These are phyloP conservation scores for Tetraneura akinire DNA, from an alignment of 1,140 invertebrate species.

Conservation along the genomic window DNA sequence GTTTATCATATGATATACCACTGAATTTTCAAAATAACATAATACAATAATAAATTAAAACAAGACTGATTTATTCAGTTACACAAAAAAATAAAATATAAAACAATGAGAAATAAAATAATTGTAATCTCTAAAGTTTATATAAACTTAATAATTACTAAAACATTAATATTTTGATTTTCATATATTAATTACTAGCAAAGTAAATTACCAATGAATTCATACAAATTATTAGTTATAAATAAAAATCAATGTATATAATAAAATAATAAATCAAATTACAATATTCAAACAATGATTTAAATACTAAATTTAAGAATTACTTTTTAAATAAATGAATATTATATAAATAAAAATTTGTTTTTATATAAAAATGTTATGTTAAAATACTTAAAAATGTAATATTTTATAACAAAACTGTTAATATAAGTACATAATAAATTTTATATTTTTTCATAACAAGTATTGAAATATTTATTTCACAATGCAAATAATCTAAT, in stretches of 20 bases:
- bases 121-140: not conserved
- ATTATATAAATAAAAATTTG: not conserved
- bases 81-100: slow-evolving; percentile 36
- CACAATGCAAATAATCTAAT: not conserved
- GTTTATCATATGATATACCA: not conserved
- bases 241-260: slow-evolving; percentile 7
- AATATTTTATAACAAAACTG: not conserved
- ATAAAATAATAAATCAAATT: too few species aligned
- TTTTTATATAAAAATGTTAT: too few species aligned
- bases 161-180: slow-evolving; percentile 8
- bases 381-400: too few species aligned
- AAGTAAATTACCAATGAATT: slow-evolving; percentile 5
- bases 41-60: slow-evolving; percentile 36
- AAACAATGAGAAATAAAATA: slow-evolving; percentile 20
- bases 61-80: slow-evolving; percentile 44
- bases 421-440: not conserved
- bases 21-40: slow-evolving; percentile 15
- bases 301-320: too few species aligned
- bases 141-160: slow-evolving; percentile 22
- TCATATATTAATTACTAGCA: not conserved
- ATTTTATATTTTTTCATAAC: not conserved
- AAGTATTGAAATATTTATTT: not conserved
- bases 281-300: too few species aligned
- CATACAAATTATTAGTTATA: not conserved
- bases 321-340: not conserved